Evolutionary conservation across 2,113 vertebrate genomes (phyloP).

Genomic region (Chaenogobius annularis): DNA sequence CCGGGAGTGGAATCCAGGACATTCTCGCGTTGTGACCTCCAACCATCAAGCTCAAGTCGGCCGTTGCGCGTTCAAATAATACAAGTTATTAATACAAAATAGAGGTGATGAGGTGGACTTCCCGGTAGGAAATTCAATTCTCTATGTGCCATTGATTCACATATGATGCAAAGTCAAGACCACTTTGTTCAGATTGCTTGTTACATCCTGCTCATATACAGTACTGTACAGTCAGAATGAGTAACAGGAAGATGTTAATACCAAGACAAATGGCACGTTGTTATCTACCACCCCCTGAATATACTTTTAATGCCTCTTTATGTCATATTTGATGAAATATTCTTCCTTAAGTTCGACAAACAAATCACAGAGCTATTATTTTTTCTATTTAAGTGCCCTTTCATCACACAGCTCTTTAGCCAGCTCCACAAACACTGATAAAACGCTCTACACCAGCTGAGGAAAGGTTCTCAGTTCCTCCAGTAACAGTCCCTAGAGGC

Average conservation of each 20-base stretch:
- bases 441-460: slow-evolving; percentile 29
- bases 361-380: neutral
- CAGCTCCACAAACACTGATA: slow-evolving; percentile 35
- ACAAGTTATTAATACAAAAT: neutral
- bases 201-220: neutral
- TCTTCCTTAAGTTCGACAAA: slow-evolving; percentile 9
- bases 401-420: slow-evolving; percentile 12
- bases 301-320: neutral
- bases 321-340: neutral
- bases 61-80: neutral
- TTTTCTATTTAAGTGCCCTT: slow-evolving; percentile 10
- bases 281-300: neutral
- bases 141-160: neutral
- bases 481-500: slow-evolving; percentile 13
- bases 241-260: slow-evolving; percentile 3
- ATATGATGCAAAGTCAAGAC: neutral
- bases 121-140: neutral
- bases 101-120: neutral
- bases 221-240: neutral
- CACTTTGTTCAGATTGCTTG: slow-evolving; percentile 1
- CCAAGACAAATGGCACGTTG: neutral
- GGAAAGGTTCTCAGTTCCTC: slow-evolving; percentile 16
- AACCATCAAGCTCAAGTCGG: neutral
- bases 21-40: neutral
- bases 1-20: too few relatives aligned